Evolutionary conservation across 2,797 vertebrate genomes (phyloP).

Genomic region (Oreochromis mossambicus): DNA sequence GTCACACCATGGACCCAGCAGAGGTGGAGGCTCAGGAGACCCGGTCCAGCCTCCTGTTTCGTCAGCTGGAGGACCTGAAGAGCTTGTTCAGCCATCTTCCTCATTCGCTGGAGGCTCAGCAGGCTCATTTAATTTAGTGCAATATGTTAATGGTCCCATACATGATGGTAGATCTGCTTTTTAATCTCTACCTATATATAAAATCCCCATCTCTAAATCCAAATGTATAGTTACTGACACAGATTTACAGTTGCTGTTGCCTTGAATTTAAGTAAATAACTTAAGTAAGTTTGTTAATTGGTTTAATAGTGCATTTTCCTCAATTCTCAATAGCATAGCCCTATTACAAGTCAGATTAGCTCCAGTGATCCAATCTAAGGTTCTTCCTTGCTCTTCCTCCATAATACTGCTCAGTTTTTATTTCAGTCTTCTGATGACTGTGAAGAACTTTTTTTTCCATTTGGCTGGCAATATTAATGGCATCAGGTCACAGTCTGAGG

Average conservation of each 20-base stretch:
- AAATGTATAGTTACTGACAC: neutral
- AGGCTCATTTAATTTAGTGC: neutral
- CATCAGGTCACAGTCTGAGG: neutral
- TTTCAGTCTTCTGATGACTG: neutral
- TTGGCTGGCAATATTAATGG: rapidly evolving
- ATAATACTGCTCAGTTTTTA: neutral
- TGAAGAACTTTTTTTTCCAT: neutral
- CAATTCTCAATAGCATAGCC: neutral
- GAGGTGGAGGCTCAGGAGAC: neutral
- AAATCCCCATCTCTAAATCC: neutral
- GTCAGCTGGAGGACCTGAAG: neutral
- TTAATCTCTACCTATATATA: too few species aligned
- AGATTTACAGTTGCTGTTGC: neutral
- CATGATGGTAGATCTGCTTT: neutral
- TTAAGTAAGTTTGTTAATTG: neutral
- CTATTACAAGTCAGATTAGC: neutral
- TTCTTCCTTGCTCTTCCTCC: neutral
- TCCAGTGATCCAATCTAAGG: neutral
- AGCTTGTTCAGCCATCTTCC: neutral
- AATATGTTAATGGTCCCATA: neutral
- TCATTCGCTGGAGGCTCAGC: neutral
- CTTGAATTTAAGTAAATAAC: neutral
- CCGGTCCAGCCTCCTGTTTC: neutral
- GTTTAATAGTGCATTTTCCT: neutral
- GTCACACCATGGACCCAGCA: neutral